These are phyloP conservation scores for Dicrostonyx torquatus DNA, from an alignment of 2,797 vertebrate genomes.

Conservation along the genomic window DNA sequence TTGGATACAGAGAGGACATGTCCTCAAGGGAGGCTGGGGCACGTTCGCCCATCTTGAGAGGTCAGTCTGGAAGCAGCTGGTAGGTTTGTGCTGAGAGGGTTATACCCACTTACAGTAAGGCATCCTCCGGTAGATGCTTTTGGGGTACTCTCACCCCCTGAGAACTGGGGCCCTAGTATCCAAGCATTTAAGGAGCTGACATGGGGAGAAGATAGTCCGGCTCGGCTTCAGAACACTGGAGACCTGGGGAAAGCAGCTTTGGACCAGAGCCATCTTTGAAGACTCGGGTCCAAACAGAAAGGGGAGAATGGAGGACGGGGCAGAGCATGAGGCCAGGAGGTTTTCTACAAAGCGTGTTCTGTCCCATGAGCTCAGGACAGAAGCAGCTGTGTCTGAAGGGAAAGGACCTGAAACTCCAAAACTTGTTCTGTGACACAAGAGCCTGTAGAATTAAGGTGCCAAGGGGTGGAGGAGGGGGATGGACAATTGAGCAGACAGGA, in stretches of 20 bases:
- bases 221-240: not conserved
- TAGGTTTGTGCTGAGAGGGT: not conserved
- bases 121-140: not conserved
- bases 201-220: not conserved
- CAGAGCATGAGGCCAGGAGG: fast-evolving
- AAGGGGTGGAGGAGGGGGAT: not conserved
- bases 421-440: not conserved
- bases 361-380: not conserved
- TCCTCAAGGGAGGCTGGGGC: not conserved
- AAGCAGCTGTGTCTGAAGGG: not conserved
- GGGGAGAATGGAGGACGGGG: no score
- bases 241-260: not conserved
- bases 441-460: not conserved
- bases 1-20: not conserved
- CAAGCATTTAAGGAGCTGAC: not conserved
- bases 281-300: not conserved
- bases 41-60: not conserved
- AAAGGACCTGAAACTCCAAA: not conserved
- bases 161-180: not conserved
- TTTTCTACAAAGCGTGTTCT: not conserved
- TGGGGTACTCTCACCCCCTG: not conserved
- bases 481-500: not conserved
- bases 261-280: not conserved
- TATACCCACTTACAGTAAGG: not conserved
- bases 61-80: not conserved